These are phyloP conservation scores for Diglossa brunneiventris DNA, from an alignment of 2,113 vertebrate genomes.

Conservation along the genomic window DNA sequence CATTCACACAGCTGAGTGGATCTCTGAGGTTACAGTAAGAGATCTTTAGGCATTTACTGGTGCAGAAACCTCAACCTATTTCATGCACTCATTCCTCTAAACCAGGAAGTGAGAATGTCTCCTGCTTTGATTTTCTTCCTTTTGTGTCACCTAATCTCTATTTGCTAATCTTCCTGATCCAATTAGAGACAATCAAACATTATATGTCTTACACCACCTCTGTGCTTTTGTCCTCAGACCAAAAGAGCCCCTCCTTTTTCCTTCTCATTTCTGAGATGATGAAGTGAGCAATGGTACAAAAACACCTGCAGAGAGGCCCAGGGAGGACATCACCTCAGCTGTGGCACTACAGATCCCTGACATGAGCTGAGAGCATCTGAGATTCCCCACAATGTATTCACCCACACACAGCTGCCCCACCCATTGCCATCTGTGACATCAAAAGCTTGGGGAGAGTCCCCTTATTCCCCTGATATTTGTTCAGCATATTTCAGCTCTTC, in stretches of 20 bases:
- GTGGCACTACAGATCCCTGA: background rate
- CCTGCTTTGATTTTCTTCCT: background rate
- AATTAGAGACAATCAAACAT: background rate
- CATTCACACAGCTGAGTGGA: background rate
- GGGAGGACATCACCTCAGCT: background rate
- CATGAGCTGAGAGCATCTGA: background rate
- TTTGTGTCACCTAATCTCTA: conserved; percentile 7
- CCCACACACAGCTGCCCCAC: background rate
- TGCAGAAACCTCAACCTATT: background rate
- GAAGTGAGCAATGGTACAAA: background rate
- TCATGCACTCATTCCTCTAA: background rate
- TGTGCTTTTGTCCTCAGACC: background rate
- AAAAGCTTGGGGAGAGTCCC: background rate
- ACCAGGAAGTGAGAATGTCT: background rate
- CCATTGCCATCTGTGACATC: background rate
- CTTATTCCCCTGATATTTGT: background rate
- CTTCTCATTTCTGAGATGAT: background rate
- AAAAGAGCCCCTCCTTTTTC: background rate
- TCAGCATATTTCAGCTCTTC: background rate
- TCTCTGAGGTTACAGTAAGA: background rate
- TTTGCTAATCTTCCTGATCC: background rate
- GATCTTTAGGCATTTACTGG: background rate
- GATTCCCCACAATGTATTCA: background rate
- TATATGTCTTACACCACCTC: background rate
- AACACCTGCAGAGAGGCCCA: background rate